These are phyloP conservation scores for Bugula neritina DNA, from an alignment of 2,888 invertebrate genomes.

Conservation along the genomic window DNA sequence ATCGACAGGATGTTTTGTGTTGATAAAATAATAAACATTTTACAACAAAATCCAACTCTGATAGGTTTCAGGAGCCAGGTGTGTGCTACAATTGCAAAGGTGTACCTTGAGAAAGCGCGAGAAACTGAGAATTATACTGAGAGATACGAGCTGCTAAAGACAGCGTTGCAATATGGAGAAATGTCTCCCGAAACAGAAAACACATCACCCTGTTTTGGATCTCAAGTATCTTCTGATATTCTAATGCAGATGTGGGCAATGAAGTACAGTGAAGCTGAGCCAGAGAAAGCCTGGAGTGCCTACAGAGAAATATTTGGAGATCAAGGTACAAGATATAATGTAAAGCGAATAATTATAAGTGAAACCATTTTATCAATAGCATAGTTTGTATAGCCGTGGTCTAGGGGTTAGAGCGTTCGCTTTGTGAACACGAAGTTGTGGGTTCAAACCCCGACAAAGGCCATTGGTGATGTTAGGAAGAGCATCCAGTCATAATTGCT, in stretches of 20 bases:
- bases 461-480: too few species aligned
- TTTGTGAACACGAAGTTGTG: too few species aligned
- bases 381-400: too few species aligned
- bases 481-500: too few species aligned
- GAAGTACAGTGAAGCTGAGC: neutral
- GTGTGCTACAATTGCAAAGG: too few species aligned
- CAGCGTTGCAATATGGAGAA: neutral
- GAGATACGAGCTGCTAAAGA: neutral
- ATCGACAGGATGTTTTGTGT: neutral
- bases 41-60: neutral
- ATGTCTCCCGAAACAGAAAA: neutral
- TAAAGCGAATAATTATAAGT: too few species aligned
- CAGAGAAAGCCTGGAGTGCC: neutral
- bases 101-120: too few species aligned
- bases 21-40: neutral
- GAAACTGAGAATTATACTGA: neutral
- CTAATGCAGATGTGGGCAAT: neutral
- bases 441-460: too few species aligned
- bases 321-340: too few species aligned
- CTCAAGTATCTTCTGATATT: neutral
- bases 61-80: too few species aligned
- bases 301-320: neutral
- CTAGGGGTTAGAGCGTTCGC: too few species aligned
- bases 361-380: too few species aligned
- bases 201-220: neutral